phyloP scores from a whole-genome alignment of 2,113 vertebrate species.

The Aspidoscelis tigris region DNA sequence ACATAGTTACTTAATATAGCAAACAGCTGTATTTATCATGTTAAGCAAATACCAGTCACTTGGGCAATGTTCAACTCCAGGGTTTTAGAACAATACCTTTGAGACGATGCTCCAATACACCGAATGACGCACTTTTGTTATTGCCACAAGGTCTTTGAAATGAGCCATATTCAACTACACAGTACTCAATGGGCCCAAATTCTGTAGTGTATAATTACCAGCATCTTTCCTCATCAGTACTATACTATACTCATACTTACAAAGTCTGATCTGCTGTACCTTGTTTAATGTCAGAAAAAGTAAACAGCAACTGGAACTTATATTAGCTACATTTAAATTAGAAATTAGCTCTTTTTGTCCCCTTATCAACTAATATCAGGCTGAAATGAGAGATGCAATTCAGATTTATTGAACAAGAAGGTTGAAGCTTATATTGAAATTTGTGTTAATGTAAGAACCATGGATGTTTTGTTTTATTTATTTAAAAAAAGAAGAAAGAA shows the following conservation, averaged over 20 bases:
- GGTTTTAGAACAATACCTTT: slow-evolving; percentile 59
- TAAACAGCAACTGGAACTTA: slow-evolving; percentile 10
- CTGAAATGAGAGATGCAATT: background rate
- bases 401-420: background rate
- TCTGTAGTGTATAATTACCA: slow-evolving; percentile 79
- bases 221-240: slow-evolving; percentile 42
- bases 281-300: slow-evolving; percentile 45
- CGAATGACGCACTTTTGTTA: slow-evolving; percentile 81
- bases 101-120: slow-evolving; percentile 76
- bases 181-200: slow-evolving; percentile 71
- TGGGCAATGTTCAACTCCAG: slow-evolving; percentile 70
- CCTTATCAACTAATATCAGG: background rate
- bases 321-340: background rate
- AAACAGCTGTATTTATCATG: slow-evolving; percentile 68
- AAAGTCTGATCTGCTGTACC: slow-evolving; percentile 40
- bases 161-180: slow-evolving; percentile 61
- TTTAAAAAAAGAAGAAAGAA: too few species aligned
- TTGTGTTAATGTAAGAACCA: background rate
- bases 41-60: slow-evolving; percentile 66
- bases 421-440: background rate
- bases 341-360: background rate
- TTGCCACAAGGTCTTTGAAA: slow-evolving; percentile 61
- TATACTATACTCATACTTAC: slow-evolving; percentile 57
- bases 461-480: background rate
- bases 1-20: slow-evolving; percentile 63